A percentile compares a stretch with the other conserved stretches of the same genome.
Evolutionary conservation across 2,888 invertebrate genomes (phyloP).

Genomic region (Leptopilina syphax): DNA sequence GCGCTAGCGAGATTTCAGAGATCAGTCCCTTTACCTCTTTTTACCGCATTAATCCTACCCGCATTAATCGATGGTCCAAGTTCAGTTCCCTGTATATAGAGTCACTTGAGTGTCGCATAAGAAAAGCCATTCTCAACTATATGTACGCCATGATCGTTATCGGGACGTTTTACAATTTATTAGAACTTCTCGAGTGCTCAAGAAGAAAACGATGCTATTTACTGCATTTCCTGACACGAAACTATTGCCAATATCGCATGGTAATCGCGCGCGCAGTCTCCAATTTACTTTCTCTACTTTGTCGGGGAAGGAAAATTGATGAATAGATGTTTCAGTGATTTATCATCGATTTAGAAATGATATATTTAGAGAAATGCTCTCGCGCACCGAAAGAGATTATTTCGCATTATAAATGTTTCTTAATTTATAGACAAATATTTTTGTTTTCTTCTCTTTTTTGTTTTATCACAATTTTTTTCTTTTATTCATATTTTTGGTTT

Average conservation of each 20-base stretch:
- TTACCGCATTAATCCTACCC: conserved; percentile 56
- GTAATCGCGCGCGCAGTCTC: conserved; percentile 9
- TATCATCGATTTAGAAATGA: background rate
- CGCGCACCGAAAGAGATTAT: background rate
- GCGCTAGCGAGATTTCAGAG: conserved; percentile 60
- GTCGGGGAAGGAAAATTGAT: background rate
- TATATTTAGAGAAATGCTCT: background rate
- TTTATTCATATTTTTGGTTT: too few relatives aligned
- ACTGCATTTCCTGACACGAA: conserved; percentile 36
- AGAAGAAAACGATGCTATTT: conserved; percentile 12
- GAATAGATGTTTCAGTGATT: background rate
- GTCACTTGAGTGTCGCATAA: conserved; percentile 28
- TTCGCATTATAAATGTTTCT: background rate
- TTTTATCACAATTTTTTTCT: too few relatives aligned
- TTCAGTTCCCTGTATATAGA: conserved; percentile 29
- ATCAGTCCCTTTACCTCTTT: conserved; percentile 54
- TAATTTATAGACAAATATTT: too few relatives aligned
- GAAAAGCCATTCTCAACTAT: conserved; percentile 29
- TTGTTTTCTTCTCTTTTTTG: too few relatives aligned
- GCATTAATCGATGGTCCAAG: conserved; percentile 58
- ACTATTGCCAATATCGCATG: conserved; percentile 40
- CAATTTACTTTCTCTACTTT: conserved; percentile 27
- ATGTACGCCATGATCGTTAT: conserved; percentile 37
- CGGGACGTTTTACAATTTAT: conserved; percentile 35
- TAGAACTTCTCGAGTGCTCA: conserved; percentile 15